Conservation (phyloP, 1,140 invertebrate genomes). For the Rhagoletis pomonella region DNA sequence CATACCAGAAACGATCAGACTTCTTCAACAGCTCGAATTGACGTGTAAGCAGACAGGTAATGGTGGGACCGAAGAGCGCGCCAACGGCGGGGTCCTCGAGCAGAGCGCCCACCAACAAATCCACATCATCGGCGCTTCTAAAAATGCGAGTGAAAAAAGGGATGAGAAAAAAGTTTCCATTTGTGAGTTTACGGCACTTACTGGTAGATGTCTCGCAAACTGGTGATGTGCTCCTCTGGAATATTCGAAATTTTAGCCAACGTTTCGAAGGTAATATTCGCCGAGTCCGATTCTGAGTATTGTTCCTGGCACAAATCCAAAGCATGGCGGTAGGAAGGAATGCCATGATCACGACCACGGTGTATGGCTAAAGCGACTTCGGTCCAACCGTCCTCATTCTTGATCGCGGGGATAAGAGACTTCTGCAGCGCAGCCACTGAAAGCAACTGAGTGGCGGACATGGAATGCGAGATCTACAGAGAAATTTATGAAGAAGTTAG, state of each 20-base stretch:
- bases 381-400: conserved; percentile 74
- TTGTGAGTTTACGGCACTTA: conserved; percentile 56
- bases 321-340: conserved; percentile 86
- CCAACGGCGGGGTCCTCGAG: conserved; percentile 87
- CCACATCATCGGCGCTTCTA: conserved; percentile 86
- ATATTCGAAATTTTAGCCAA: conserved; percentile 64
- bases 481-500: neutral
- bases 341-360: conserved; percentile 91
- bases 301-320: conserved; percentile 78
- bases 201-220: conserved; percentile 70
- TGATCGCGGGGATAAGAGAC: conserved; percentile 70
- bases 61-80: conserved; percentile 89
- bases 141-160: conserved; percentile 54
- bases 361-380: conserved; percentile 78
- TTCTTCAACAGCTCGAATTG: conserved; percentile 88
- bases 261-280: conserved; percentile 67
- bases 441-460: conserved; percentile 75
- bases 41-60: conserved; percentile 87
- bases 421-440: conserved; percentile 75
- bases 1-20: conserved; percentile 96
- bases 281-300: conserved; percentile 72
- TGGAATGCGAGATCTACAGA: conserved; percentile 64
- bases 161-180: neutral
- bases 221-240: conserved; percentile 71
- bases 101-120: conserved; percentile 89